Conservation (phyloP, 2,113 vertebrate genomes). For the Syngnathus scovelli region DNA sequence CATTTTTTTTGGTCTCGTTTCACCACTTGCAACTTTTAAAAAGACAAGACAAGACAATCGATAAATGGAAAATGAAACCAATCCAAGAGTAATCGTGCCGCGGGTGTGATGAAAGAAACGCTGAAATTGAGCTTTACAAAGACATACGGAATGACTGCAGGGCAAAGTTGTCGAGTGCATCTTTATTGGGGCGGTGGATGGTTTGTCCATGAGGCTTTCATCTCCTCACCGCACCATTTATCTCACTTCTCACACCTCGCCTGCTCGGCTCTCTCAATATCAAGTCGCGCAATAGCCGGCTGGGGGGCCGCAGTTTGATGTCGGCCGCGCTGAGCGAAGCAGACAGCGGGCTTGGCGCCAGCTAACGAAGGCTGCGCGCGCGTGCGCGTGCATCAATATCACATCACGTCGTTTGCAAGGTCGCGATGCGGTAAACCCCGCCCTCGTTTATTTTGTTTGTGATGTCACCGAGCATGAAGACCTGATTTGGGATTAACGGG, state of each 20-base stretch:
- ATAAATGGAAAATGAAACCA: slow-evolving; percentile 48
- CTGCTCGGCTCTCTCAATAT: slow-evolving; percentile 44
- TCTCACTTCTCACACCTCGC: slow-evolving; percentile 53
- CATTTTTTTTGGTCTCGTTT: slow-evolving; percentile 32
- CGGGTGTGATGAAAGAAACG: slow-evolving; percentile 17
- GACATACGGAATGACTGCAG: slow-evolving; percentile 25
- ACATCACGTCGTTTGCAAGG: neutral
- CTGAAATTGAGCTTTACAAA: slow-evolving; percentile 28
- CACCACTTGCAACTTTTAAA: slow-evolving; percentile 33
- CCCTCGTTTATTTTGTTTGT: neutral
- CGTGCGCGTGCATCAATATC: slow-evolving; percentile 27
- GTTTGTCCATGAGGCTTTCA: slow-evolving; percentile 43
- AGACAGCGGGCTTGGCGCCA: slow-evolving; percentile 45
- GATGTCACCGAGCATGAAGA: neutral
- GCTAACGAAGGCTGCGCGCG: slow-evolving; percentile 33
- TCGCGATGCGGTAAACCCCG: neutral
- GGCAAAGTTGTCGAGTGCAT: slow-evolving; percentile 35
- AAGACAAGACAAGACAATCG: slow-evolving; percentile 42
- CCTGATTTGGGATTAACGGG: neutral
- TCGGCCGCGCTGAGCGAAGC: slow-evolving; percentile 41
- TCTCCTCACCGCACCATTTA: slow-evolving; percentile 50
- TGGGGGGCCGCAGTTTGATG: slow-evolving; percentile 40
- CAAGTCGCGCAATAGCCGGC: slow-evolving; percentile 36
- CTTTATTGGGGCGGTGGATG: slow-evolving; percentile 42
- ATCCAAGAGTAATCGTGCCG: slow-evolving; percentile 23